Evolutionary conservation across 2,113 vertebrate genomes (phyloP), one percentile per base, ranked within the genome.

Genomic region (Collichthys lucidus): DNA sequence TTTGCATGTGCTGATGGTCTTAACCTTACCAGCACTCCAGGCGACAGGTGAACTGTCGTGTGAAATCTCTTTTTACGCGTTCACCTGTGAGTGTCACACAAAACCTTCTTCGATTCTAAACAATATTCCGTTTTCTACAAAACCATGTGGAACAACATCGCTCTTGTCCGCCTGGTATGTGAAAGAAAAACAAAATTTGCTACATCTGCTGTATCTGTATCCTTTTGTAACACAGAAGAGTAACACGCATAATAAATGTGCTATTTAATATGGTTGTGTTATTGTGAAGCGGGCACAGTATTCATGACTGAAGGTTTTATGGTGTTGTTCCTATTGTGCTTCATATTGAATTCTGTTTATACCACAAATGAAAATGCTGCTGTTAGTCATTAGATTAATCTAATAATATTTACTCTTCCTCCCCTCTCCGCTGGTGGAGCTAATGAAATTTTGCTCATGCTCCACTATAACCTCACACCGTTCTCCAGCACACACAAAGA

Each of bases 381-480:
- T 66, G 94, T 92, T 92, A 82, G 93, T 94, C 93, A 94, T 95
- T 95, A 94, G 79, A 94, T 93, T 94, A 94, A 95, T 95, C 91
- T 90, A 93, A 95, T 95, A 89, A 91, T 87, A 86, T 86, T 86
- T 86, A 86, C 76, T 88, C 90, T 89, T 86, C 79, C 92, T 92
- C 79, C 85, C 70, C 80, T 89, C 87, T 88, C 85, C 59, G 57
- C 86, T 82, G 69, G 72, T 80, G 81, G 82, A 91, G 87, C 76
- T 94, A 93, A 95, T 94, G 86, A 93, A 89, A 94, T 95, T 94
- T 92, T 85, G 76, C 78, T 83, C 74, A 70, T 87, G 90, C 82
- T 86, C 62, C 50, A 59, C 80, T 65, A 84, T 87, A 87, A 89
- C 85, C 93, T 91, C 77, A 77, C 55, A 66, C 87, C 79, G 69